Conservation (phyloP, 2,797 vertebrate genomes). For the Muraenolepis orangiensis region DNA sequence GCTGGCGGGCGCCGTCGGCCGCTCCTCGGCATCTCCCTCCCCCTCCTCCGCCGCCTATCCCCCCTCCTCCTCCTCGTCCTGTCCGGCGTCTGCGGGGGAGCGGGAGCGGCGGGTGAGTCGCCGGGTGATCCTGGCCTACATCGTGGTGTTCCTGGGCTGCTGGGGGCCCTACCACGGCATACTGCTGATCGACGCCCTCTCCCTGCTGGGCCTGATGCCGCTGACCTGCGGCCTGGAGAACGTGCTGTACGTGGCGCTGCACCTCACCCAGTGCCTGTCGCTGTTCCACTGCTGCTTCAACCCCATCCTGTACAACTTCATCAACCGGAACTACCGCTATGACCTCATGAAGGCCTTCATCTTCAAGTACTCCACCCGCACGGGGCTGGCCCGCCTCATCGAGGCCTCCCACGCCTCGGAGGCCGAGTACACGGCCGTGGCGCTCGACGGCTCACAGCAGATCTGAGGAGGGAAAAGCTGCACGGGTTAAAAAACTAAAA, state of each 20-base stretch:
- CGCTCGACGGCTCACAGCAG: conserved; percentile 66
- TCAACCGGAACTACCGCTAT: conserved; percentile 92
- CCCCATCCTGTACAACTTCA: conserved; percentile 95
- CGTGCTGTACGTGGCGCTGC: conserved; percentile 82
- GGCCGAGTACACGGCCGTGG: conserved; percentile 82
- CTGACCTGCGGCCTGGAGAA: conserved; percentile 88
- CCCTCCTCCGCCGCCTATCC: conserved; percentile 59
- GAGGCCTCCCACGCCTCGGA: conserved; percentile 85
- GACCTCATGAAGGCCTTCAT: conserved; percentile 99
- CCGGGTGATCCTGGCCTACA: conserved; percentile 89
- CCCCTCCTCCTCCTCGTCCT: conserved; percentile 57
- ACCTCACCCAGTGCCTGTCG: conserved; percentile 92
- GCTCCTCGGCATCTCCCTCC: conserved; percentile 68
- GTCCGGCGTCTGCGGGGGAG: conserved; percentile 66
- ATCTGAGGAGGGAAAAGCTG: conserved; percentile 38
- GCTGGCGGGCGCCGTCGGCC: conserved; percentile 75
- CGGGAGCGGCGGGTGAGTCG: conserved; percentile 84
- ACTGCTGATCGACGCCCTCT: conserved; percentile 84
- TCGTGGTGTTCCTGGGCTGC: conserved; percentile 90
- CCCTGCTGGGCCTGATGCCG: conserved; percentile 81
- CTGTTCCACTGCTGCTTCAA: conserved; percentile 94
- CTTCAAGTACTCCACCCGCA: conserved; percentile 94
- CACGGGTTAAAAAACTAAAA: background rate
- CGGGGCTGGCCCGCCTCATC: conserved; percentile 87
- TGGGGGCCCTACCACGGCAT: conserved; percentile 90